phyloP scores from a whole-genome alignment of 2,888 invertebrate genomes.

The Tetropium fuscum region DNA sequence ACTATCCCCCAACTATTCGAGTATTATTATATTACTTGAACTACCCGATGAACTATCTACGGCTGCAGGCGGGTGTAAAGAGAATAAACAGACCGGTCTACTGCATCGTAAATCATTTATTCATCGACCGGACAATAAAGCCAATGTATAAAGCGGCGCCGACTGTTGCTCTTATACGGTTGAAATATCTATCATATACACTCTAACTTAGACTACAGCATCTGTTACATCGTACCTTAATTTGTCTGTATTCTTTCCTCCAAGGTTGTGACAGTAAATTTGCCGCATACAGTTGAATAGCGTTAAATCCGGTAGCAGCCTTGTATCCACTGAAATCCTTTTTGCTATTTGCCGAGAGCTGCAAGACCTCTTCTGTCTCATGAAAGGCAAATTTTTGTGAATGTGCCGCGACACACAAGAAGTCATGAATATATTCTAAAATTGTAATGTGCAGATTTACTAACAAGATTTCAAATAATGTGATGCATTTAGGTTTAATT shows the following conservation, averaged over 20 bases:
- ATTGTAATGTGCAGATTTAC: constrained; percentile 34
- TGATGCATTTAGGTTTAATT: no score
- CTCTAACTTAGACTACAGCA: no score
- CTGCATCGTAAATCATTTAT: no score
- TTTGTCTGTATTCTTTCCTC: constrained; percentile 86
- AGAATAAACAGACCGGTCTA: no score
- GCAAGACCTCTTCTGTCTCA: constrained; percentile 82
- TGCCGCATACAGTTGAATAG: constrained; percentile 86
- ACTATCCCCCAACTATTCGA: no score
- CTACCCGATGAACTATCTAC: no score
- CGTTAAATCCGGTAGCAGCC: constrained; percentile 86
- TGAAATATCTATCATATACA: no score
- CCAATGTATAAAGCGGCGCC: no score
- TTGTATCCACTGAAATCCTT: constrained; percentile 84
- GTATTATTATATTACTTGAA: no score
- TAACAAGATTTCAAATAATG: neutral
- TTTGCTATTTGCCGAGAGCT: constrained; percentile 77
- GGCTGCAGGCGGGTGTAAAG: no score
- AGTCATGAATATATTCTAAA: constrained; percentile 82
- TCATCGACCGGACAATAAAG: no score
- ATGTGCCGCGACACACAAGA: constrained; percentile 81
- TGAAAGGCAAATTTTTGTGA: constrained; percentile 82
- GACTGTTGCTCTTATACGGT: no score
- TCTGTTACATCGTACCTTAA: constrained; percentile 85
- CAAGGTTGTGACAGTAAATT: constrained; percentile 90